Conservation (phyloP, 2,113 vertebrate species). For the Neofelis nebulosa region DNA sequence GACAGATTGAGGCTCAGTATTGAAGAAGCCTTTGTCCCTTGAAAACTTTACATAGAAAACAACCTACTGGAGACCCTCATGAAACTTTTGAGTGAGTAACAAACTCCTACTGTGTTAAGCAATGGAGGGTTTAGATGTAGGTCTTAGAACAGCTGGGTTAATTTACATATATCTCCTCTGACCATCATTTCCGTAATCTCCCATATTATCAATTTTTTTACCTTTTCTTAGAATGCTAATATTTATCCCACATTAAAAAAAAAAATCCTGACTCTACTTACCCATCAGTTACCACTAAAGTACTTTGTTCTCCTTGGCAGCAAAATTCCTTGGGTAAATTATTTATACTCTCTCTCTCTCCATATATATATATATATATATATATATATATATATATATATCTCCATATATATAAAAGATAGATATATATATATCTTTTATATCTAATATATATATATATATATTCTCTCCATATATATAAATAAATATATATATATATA, state of each 20-base stretch:
- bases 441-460: no score
- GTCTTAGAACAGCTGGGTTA: background rate
- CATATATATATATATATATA: no score
- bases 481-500: background rate
- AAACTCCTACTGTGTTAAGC: background rate
- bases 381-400: no score
- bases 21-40: background rate
- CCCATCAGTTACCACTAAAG: background rate
- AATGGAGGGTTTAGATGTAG: background rate
- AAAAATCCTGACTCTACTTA: background rate
- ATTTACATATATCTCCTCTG: background rate
- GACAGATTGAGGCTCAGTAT: background rate
- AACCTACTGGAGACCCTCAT: background rate
- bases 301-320: background rate
- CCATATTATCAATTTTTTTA: background rate
- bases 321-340: background rate
- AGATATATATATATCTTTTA: no score
- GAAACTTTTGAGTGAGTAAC: background rate
- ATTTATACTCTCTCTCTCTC: background rate
- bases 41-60: background rate
- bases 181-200: background rate
- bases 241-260: background rate
- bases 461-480: no score
- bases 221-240: background rate
- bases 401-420: no score